A percentile compares a stretch with the other conserved stretches of the same genome.
These are phyloP conservation scores for Danio aesculapii DNA, from an alignment of 2,797 vertebrate species.

Conservation along the genomic window DNA sequence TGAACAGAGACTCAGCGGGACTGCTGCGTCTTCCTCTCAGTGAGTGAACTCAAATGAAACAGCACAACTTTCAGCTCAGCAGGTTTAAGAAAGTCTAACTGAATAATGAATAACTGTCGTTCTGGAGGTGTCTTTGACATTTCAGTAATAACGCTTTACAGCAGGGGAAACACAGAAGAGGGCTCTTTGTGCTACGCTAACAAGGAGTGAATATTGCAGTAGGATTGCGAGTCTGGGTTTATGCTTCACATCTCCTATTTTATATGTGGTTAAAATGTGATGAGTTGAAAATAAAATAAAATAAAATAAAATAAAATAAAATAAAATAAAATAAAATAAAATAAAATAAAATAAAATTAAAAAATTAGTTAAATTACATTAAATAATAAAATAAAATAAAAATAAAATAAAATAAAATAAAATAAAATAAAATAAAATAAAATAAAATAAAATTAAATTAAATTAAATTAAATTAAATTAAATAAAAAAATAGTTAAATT, in stretches of 20 bases:
- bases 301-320: too few relatives aligned
- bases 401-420: too few relatives aligned
- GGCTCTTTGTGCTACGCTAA: constrained; percentile 6
- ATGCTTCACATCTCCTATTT: background rate
- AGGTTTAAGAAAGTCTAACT: constrained; percentile 46
- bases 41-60: constrained; percentile 37
- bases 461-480: too few relatives aligned
- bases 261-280: background rate
- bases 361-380: too few relatives aligned
- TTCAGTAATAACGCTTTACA: constrained; percentile 34
- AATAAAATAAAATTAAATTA: too few relatives aligned
- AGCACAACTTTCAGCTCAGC: constrained; percentile 48
- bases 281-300: too few relatives aligned
- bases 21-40: constrained; percentile 5
- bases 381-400: too few relatives aligned
- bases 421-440: too few relatives aligned
- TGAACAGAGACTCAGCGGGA: constrained; percentile 17
- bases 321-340: too few relatives aligned
- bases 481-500: too few relatives aligned
- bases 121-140: constrained; percentile 54
- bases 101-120: constrained; percentile 59
- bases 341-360: too few relatives aligned
- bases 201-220: constrained; percentile 19
- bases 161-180: constrained; percentile 18
- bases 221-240: constrained; percentile 5